These are phyloP conservation scores for Steinernema feltiae DNA, from an alignment of 1,140 invertebrate species.

Conservation along the genomic window DNA sequence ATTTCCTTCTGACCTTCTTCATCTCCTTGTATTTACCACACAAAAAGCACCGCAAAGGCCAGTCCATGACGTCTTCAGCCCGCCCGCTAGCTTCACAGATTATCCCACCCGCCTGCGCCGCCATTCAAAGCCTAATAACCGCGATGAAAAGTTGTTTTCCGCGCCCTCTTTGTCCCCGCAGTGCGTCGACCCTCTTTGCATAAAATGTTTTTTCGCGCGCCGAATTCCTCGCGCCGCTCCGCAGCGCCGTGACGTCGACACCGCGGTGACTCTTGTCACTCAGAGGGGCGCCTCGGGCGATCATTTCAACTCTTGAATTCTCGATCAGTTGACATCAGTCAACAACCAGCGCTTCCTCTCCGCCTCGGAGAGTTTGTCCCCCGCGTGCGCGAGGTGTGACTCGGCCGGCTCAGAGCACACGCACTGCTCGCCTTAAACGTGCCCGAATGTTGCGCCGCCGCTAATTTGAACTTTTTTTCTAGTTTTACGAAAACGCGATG, in stretches of 20 bases:
- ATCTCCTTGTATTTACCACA: no score
- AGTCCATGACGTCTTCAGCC: no score
- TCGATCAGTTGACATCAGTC: background rate
- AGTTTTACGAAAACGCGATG: constrained; percentile 29
- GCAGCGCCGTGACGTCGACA: background rate
- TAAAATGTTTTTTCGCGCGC: background rate
- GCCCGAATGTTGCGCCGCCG: background rate
- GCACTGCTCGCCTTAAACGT: background rate
- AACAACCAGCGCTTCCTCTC: background rate
- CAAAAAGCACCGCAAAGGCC: no score
- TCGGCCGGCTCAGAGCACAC: no score
- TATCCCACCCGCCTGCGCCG: no score
- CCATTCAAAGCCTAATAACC: no score
- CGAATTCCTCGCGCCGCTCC: background rate
- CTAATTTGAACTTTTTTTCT: background rate
- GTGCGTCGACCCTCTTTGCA: background rate
- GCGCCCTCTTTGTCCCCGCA: background rate
- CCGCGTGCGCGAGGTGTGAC: background rate
- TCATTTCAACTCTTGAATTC: background rate
- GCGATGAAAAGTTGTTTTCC: no score
- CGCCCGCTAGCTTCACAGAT: no score
- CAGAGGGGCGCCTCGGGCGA: background rate
- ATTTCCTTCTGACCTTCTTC: no score
- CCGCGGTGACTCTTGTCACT: background rate
- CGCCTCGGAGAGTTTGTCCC: background rate